Conservation (phyloP, 2,888 invertebrate genomes). For the Ramazzottius varieornatus region DNA sequence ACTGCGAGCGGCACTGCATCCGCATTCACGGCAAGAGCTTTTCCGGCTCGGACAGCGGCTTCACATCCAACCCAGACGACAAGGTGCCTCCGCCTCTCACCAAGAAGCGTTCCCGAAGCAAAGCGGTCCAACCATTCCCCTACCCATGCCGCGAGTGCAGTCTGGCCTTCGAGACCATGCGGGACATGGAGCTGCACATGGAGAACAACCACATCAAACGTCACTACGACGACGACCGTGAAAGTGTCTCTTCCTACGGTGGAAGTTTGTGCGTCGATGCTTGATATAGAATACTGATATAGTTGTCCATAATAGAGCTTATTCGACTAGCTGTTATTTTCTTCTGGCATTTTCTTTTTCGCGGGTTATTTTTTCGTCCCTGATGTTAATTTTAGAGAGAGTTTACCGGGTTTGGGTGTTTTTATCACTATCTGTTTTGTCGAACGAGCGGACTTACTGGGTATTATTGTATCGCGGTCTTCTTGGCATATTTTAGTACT, state of each 20-base stretch:
- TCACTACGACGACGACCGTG: neutral
- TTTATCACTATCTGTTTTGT: no score
- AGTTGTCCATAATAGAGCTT: no score
- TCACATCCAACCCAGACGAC: neutral
- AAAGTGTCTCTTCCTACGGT: neutral
- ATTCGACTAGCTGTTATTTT: no score
- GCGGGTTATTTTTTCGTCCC: no score
- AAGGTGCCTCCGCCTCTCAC: neutral
- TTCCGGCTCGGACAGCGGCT: slow-evolving; percentile 13
- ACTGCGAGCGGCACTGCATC: slow-evolving; percentile 73
- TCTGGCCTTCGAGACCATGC: neutral
- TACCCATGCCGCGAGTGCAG: neutral
- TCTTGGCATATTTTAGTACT: no score
- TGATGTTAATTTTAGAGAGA: no score
- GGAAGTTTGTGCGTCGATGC: neutral
- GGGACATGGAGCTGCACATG: neutral
- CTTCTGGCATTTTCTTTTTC: no score
- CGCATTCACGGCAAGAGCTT: slow-evolving; percentile 44
- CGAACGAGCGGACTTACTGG: no score
- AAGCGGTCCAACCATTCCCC: neutral
- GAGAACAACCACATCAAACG: neutral
- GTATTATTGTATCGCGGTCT: no score
- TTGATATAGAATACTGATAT: no score
- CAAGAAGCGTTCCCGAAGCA: neutral
- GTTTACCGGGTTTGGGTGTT: no score